Evolutionary conservation across 2,888 invertebrate genomes (phyloP), one percentile per base, ranked within the genome.

Genomic region (Liopterus haemorrhoidalis): DNA sequence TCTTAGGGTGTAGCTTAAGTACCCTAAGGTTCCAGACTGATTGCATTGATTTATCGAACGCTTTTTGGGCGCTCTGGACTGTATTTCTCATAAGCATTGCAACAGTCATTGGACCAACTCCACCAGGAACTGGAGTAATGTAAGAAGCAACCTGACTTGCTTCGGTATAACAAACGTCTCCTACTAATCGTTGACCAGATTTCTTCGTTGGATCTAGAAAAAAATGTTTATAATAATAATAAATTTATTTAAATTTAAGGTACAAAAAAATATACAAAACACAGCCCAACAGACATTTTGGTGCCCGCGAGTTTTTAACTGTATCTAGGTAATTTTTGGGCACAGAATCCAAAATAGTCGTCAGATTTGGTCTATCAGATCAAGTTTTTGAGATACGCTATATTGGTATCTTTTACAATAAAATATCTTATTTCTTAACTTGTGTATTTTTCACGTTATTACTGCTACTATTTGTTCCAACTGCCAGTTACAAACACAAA

Each of bases 81-180:
- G 95, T 96, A 70, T 99, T 99, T 57, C 81, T 80, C 90, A 95
- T 91, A 21, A 93, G 71, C 94, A 96, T 96, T 14, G 95, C 94
- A 51, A 95, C 99, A 0, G 99, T 99, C 95, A 99, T 96, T 11
- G 97, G 99, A 1, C 99, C 99, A 48, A 99, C 97, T 50, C 99
- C 99, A 43, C 90, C 89, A 8, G 93, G 92, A 37, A 96, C 96
- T 3, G 96, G 95, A 16, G 96, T 96, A 59, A 96, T 88, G 69
- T 80, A 82, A 1, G 87, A 81, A 11, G 96, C 95, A 49, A 87
- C 82, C 55, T 77, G 67, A 54, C 75, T 73, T 4, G 86, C 95
- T 63, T 86, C 88, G 14, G 72, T 76, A 70, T 81, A 96, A 41
- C 83, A 86, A 5, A 97, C 96, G 76, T 99, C 97, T 39, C 97